Evolutionary conservation across 1,140 invertebrate genomes (phyloP).

Genomic region (Papilio dardanus): DNA sequence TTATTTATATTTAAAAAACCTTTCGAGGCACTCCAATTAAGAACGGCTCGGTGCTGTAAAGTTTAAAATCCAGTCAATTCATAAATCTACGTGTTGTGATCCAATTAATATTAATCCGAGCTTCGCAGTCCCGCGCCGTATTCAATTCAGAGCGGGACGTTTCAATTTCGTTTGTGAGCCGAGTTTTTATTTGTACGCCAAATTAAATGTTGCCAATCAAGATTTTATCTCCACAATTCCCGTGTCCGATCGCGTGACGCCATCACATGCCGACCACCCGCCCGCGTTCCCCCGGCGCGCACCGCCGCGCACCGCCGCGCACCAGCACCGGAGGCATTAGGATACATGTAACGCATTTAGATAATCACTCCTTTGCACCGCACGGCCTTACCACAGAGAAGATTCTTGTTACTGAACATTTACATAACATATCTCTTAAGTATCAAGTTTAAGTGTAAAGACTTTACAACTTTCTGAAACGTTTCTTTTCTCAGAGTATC

Average conservation of each 20-base stretch:
- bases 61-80: conserved; percentile 60
- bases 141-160: conserved; percentile 67
- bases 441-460: neutral
- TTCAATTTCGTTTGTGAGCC: conserved; percentile 68
- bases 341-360: conserved; percentile 16
- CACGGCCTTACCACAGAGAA: neutral
- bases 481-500: neutral
- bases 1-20: conserved; percentile 37
- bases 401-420: neutral
- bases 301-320: too few relatives aligned
- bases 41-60: conserved; percentile 47
- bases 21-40: conserved; percentile 49
- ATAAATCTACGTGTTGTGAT: conserved; percentile 66
- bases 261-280: neutral
- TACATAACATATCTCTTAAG: neutral
- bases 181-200: conserved; percentile 64
- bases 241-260: conserved; percentile 23
- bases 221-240: conserved; percentile 43
- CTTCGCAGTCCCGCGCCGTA: conserved; percentile 52
- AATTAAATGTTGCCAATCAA: conserved; percentile 69
- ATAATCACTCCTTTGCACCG: conserved; percentile 9
- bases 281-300: too few relatives aligned
- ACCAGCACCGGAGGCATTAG: neutral
- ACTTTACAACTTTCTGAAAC: neutral
- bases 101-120: conserved; percentile 75